Percentiles rank a stretch among this genome's conserved stretches.
Conservation (phyloP, 2,888 invertebrate species). For the Drosophila stalkeri region DNA sequence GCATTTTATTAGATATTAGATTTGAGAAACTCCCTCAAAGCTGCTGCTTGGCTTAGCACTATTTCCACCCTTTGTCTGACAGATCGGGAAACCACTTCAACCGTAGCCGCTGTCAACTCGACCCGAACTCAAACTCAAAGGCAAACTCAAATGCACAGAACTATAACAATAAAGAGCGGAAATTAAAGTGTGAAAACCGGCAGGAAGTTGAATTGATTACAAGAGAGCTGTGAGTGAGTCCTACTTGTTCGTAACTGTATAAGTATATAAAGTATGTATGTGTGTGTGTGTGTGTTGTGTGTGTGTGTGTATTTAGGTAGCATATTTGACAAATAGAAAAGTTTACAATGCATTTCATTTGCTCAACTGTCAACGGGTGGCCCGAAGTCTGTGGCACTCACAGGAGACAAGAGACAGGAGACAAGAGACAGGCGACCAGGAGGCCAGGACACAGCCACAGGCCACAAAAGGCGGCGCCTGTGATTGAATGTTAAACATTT, state of each 20-base stretch:
- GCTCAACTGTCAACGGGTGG: constrained; percentile 57
- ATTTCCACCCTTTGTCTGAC: constrained; percentile 58
- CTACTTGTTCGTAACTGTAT: constrained; percentile 8
- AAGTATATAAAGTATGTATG: constrained; percentile 5
- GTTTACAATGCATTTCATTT: constrained; percentile 75
- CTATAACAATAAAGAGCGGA: constrained; percentile 80
- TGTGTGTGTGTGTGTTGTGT: background rate
- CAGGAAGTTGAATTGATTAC: constrained; percentile 80
- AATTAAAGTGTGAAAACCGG: constrained; percentile 80
- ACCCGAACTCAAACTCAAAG: constrained; percentile 44
- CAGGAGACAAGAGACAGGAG: constrained; percentile 11
- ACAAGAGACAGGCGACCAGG: constrained; percentile 1
- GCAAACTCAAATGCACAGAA: constrained; percentile 45
- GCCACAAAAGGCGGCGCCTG: constrained; percentile 53
- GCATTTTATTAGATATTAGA: constrained; percentile 38
- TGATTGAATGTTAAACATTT: constrained; percentile 79
- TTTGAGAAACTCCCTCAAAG: constrained; percentile 28
- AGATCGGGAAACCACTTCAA: constrained; percentile 68
- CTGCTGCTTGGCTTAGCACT: constrained; percentile 18
- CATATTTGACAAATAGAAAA: constrained; percentile 69
- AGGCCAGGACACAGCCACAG: constrained; percentile 52
- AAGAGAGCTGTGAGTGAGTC: constrained; percentile 34
- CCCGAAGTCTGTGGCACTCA: constrained; percentile 27
- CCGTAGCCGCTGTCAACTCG: constrained; percentile 49
- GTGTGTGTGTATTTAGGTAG: constrained; percentile 30